Evolutionary conservation across 2,797 vertebrate genomes (phyloP), one percentile per base, ranked within the genome.

Genomic region (Nasua narica): DNA sequence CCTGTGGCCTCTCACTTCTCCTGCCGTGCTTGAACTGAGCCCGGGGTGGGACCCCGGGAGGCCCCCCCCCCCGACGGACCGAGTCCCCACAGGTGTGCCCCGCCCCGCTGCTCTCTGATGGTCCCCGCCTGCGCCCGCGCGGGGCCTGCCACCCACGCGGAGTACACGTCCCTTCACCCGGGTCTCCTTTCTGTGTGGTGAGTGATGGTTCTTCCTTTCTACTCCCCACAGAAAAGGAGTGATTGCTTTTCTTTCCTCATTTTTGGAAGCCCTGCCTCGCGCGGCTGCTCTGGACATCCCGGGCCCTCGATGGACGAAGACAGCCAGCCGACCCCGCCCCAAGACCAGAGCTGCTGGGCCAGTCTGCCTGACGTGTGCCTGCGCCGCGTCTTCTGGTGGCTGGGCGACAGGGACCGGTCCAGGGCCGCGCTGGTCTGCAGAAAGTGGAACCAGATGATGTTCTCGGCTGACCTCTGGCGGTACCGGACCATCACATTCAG

Each of bases 391-490:
- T 99, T 99, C 97, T 95, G 87, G 43, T 99, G 98, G 98, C 98
- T 99, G 50, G 92, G 97, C 1, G 98, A 99, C 94, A 93, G 65
- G 48, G 98, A 99, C 91, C 98, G 99, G 90, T 97, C 96, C 74
- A 97, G 23, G 18, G 98, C 99, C 5, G 97, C 98, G 35, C 97
- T 99, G 40, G 98, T 99, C 76, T 99, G 99, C 92, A 98, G 89
- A 48, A 98, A 97, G 50, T 99, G 99, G 99, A 98, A 97, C 88
- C 96, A 96, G 2, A 91, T 97, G 70, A 98, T 99, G 98, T 96
- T 95, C 48, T 98, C 98, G 0, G 99, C 98, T 6, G 98, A 98
- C 70, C 98, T 99, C 60, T 99, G 99, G 99, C 98, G 98, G 81
- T 95, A 81, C 48, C 97, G 98, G 82, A 97, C 84, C 82, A 99